Conservation (phyloP, 2,888 invertebrate species). For the Bimastos eiseni region DNA sequence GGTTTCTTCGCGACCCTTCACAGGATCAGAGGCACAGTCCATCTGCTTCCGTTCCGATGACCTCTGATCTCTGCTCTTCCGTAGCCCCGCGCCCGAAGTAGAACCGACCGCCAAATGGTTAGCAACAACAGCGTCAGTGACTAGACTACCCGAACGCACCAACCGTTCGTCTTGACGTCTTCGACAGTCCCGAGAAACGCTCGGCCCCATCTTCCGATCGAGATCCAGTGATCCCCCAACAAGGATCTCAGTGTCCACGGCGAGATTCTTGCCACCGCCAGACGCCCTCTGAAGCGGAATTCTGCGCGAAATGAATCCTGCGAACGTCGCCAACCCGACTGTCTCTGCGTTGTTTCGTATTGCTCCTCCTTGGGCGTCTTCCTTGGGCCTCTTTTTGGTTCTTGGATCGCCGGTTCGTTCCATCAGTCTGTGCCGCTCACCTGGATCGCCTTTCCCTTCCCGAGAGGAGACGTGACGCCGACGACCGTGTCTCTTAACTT, state of each 20-base stretch:
- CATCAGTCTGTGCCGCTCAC: neutral
- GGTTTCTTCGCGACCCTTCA: neutral
- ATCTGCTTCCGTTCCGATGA: neutral
- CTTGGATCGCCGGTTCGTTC: neutral
- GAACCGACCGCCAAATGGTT: neutral
- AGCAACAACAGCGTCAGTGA: neutral
- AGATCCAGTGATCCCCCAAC: neutral
- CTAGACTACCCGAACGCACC: too few species aligned
- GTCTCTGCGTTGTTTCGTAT: neutral
- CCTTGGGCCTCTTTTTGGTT: neutral
- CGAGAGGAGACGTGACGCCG: neutral
- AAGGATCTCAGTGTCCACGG: too few species aligned
- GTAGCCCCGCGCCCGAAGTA: neutral
- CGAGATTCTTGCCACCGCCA: neutral
- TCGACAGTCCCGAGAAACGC: neutral
- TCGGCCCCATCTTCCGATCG: neutral
- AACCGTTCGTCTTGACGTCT: neutral
- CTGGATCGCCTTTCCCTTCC: neutral
- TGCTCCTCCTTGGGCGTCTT: neutral
- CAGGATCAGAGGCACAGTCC: neutral
- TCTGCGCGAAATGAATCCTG: neutral
- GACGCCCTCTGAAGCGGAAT: neutral
- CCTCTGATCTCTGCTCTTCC: neutral
- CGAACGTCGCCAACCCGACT: neutral
- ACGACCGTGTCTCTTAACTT: neutral